phyloP scores from a whole-genome alignment of 2,797 vertebrate species.

The Darevskia mixta region DNA sequence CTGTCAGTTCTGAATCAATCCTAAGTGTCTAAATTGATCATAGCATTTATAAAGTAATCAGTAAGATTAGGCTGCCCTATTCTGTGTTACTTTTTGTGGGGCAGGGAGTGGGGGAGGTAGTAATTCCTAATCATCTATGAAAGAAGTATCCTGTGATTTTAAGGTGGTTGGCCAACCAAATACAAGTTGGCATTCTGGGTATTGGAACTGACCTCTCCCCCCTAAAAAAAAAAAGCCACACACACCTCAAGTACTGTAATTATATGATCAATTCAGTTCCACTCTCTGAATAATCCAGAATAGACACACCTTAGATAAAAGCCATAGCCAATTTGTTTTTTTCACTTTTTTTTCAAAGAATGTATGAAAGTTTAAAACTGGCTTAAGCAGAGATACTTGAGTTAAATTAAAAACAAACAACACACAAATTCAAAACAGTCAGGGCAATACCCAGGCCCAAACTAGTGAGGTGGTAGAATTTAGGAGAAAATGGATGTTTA shows the following conservation, averaged over 20 bases:
- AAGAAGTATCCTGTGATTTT: neutral
- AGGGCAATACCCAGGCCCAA: neutral
- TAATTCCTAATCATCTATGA: neutral
- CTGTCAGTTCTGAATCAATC: neutral
- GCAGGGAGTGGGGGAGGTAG: neutral
- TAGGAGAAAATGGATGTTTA: too few species aligned
- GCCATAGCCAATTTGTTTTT: neutral
- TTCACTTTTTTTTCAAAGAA: neutral
- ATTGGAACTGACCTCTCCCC: conserved; percentile 28
- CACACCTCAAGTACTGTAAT: conserved; percentile 27
- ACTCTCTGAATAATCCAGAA: conserved; percentile 27
- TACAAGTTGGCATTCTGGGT: conserved; percentile 31
- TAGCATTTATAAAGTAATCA: neutral
- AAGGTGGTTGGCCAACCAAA: conserved; percentile 11
- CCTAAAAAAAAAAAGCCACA: conserved; percentile 13
- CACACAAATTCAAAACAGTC: neutral
- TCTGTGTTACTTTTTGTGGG: neutral
- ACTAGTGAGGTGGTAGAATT: neutral
- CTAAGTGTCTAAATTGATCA: neutral
- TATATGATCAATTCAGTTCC: neutral
- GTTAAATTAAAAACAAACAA: neutral
- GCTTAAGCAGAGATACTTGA: neutral
- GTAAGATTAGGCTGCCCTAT: neutral
- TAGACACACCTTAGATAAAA: neutral
- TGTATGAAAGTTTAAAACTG: neutral